These are phyloP conservation scores for Lasioglossum vierecki DNA, from an alignment of 2,888 invertebrate genomes.

Conservation along the genomic window DNA sequence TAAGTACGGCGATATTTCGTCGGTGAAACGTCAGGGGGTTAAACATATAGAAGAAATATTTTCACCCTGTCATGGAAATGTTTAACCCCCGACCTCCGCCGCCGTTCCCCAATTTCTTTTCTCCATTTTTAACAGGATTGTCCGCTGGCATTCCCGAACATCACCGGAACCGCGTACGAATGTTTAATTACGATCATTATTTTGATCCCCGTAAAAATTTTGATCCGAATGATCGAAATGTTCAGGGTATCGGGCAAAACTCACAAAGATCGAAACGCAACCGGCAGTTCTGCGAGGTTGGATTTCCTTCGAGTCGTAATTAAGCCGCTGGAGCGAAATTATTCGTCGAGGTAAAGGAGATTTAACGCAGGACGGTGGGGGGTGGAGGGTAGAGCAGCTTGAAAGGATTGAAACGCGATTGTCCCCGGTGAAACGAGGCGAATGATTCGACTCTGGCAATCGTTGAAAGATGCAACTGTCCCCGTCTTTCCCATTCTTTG, in stretches of 20 bases:
- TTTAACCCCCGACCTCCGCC: neutral
- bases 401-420: slow-evolving; percentile 43
- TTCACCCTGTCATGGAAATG: slow-evolving; percentile 31
- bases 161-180: too few species aligned
- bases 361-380: slow-evolving; percentile 12
- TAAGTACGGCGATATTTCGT: slow-evolving; percentile 67
- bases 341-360: slow-evolving; percentile 25
- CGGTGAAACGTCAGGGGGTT: slow-evolving; percentile 52
- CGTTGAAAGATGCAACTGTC: slow-evolving; percentile 36
- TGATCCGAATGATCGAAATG: too few species aligned
- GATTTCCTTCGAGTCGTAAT: slow-evolving; percentile 7
- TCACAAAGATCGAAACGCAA: neutral
- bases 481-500: slow-evolving; percentile 31
- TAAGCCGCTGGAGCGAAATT: slow-evolving; percentile 26
- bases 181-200: neutral
- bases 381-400: neutral
- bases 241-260: neutral
- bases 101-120: neutral
- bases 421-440: slow-evolving; percentile 52
- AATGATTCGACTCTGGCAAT: slow-evolving; percentile 50
- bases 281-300: neutral
- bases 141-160: neutral
- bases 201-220: neutral
- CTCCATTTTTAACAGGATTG: neutral
- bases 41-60: slow-evolving; percentile 52